A percentile compares a stretch with the other conserved stretches of the same genome.
phyloP scores from a whole-genome alignment of 2,113 vertebrate genomes.

The Progne subis region DNA sequence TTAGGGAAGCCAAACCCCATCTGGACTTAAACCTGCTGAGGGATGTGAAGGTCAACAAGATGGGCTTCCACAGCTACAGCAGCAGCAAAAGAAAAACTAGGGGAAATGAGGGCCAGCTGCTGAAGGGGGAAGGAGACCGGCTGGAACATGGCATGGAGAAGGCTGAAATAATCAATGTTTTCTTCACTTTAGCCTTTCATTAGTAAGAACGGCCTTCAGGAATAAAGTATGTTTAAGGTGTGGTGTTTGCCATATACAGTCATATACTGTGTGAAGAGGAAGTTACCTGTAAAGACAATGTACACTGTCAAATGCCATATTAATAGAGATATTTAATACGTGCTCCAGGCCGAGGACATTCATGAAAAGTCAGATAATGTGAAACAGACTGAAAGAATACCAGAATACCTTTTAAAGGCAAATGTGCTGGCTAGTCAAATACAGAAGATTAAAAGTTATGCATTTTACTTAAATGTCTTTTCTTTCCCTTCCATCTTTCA shows the following conservation, averaged over 20 bases:
- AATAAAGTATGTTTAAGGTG: not conserved
- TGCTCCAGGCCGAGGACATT: not conserved
- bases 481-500: not conserved
- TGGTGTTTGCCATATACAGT: not conserved
- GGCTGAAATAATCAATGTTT: not conserved
- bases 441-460: not conserved
- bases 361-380: not conserved
- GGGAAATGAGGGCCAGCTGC: not conserved
- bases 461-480: not conserved
- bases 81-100: not conserved
- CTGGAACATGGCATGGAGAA: not conserved
- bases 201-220: not conserved
- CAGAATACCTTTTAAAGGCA: not conserved
- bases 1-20: not conserved
- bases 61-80: not conserved
- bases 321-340: not conserved
- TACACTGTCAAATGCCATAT: not conserved
- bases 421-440: not conserved
- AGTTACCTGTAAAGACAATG: accelerated
- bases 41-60: not conserved
- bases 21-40: not conserved
- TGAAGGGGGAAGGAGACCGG: not conserved
- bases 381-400: not conserved
- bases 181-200: not conserved
- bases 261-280: not conserved